Percentiles rank a stretch among this genome's conserved stretches.
Evolutionary conservation across 2,797 vertebrate species (phyloP).

Genomic region (Columba guinea): DNA sequence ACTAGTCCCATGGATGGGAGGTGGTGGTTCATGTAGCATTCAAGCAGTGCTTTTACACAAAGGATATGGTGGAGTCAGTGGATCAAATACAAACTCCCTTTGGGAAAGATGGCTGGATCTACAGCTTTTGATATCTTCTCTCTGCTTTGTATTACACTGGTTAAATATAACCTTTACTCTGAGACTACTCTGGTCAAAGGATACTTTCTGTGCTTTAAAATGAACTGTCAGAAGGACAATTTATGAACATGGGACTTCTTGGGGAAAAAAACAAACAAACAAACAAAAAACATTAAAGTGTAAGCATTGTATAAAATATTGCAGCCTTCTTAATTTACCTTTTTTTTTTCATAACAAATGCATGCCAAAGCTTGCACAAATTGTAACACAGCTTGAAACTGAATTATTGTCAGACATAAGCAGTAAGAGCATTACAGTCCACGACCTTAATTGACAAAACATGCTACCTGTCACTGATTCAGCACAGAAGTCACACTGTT

Average conservation of each 20-base stretch:
- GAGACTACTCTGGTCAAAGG: neutral
- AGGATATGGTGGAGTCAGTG: neutral
- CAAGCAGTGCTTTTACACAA: neutral
- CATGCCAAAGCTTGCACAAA: neutral
- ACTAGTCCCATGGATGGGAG: neutral
- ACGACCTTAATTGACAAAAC: conserved; percentile 1
- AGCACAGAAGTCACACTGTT: neutral
- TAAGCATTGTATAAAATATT: neutral
- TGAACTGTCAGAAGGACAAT: neutral
- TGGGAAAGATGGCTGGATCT: neutral
- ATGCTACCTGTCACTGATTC: neutral
- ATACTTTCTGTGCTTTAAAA: neutral
- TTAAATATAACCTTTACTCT: neutral
- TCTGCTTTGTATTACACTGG: neutral
- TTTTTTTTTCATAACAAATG: neutral
- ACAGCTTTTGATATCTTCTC: neutral
- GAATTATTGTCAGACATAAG: neutral
- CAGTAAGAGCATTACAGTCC: neutral
- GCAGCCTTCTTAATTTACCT: neutral
- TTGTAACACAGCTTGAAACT: neutral
- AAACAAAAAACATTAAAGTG: neutral
- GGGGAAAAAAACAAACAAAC: neutral
- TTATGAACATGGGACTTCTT: neutral
- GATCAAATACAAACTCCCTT: neutral
- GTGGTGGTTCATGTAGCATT: neutral